Evolutionary conservation across 2,797 vertebrate species (phyloP).

Genomic region (Lepidocolaptes lacrymiger): DNA sequence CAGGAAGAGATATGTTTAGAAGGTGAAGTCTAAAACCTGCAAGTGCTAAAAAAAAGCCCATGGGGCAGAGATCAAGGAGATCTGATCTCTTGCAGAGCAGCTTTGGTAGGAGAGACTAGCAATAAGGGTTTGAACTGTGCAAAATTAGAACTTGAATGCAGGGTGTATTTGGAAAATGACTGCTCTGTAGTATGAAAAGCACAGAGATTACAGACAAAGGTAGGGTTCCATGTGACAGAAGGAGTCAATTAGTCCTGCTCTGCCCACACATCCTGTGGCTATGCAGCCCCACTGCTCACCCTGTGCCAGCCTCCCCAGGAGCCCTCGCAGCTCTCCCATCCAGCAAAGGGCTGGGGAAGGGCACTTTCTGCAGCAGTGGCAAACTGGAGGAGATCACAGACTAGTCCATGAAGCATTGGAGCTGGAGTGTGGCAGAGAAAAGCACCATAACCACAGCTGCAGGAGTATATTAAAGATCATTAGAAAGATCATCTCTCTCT

Average conservation of each 20-base stretch:
- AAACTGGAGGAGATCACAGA: background rate
- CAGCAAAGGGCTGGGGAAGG: background rate
- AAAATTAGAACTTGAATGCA: background rate
- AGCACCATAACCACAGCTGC: rapidly evolving
- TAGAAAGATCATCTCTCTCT: background rate
- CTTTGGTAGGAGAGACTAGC: background rate
- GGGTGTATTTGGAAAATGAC: background rate
- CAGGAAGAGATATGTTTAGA: background rate
- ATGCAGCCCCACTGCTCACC: too few species aligned
- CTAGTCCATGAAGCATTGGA: rapidly evolving
- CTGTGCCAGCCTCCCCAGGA: rapidly evolving
- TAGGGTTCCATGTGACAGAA: background rate
- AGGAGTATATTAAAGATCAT: background rate
- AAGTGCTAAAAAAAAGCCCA: background rate
- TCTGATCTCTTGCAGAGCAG: background rate
- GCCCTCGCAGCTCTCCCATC: background rate
- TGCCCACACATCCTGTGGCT: background rate
- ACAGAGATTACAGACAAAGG: background rate
- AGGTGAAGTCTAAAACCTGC: background rate
- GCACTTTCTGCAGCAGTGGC: background rate
- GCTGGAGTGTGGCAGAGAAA: rapidly evolving
- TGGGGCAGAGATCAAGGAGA: background rate
- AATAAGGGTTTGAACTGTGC: background rate
- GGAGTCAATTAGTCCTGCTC: rapidly evolving
- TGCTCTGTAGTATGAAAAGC: background rate